Evolutionary conservation across 2,113 vertebrate genomes (phyloP).

Genomic region (Electrona antarctica): DNA sequence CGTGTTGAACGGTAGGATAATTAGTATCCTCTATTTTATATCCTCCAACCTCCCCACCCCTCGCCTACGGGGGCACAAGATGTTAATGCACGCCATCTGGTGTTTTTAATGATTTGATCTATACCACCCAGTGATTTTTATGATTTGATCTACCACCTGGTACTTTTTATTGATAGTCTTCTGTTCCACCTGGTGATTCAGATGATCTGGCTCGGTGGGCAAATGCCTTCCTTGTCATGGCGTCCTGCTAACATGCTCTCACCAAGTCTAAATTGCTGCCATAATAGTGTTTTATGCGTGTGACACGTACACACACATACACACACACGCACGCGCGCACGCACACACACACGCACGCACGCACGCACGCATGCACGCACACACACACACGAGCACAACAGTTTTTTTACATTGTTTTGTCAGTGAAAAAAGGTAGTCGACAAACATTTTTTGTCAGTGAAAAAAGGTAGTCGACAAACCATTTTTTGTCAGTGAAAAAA

Average conservation of each 20-base stretch:
- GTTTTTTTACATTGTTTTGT: too few species aligned
- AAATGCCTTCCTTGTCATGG: slow-evolving; percentile 76
- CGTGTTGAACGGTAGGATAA: slow-evolving; percentile 74
- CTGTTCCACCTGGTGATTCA: slow-evolving; percentile 78
- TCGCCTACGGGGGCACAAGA: slow-evolving; percentile 79
- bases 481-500: background rate
- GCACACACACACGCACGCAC: too few species aligned
- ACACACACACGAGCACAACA: too few species aligned
- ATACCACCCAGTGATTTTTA: slow-evolving; percentile 81
- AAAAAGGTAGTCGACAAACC: too few species aligned
- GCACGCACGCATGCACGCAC: too few species aligned
- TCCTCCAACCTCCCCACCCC: slow-evolving; percentile 74
- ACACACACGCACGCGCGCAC: too few species aligned
- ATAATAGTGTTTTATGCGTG: slow-evolving; percentile 22
- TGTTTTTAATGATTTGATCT: slow-evolving; percentile 82
- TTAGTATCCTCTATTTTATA: slow-evolving; percentile 79
- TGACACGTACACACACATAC: too few species aligned
- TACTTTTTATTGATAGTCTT: slow-evolving; percentile 80
- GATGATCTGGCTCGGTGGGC: slow-evolving; percentile 74
- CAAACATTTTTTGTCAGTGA: background rate
- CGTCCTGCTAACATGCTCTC: slow-evolving; percentile 74
- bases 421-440: too few species aligned
- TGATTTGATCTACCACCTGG: slow-evolving; percentile 82
- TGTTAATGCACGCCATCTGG: slow-evolving; percentile 81
- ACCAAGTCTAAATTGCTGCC: slow-evolving; percentile 66